A percentile compares a stretch with the other conserved stretches of the same genome.
Evolutionary conservation across 2,113 vertebrate species (phyloP).

Genomic region (Paradisaea rubra): DNA sequence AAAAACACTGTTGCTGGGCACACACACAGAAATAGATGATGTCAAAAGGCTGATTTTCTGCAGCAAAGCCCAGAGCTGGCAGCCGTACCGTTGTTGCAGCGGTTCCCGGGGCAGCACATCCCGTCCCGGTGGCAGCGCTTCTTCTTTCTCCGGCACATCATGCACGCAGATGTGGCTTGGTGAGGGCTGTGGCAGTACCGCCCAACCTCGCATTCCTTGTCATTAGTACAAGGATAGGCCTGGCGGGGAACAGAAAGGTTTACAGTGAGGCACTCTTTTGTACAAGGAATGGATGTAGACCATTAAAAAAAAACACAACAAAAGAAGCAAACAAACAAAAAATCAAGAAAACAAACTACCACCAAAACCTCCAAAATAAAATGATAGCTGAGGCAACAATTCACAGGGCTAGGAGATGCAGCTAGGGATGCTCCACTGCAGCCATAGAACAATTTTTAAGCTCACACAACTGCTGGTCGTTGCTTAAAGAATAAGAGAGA

Average conservation of each 20-base stretch:
- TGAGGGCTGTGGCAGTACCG: conserved; percentile 93
- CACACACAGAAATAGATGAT: neutral
- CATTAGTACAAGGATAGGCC: conserved; percentile 88
- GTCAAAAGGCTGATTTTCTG: neutral
- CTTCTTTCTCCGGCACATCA: conserved; percentile 88
- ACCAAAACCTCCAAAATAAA: neutral
- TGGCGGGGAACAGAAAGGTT: conserved; percentile 15
- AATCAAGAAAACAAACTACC: rapidly evolving
- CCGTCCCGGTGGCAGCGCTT: conserved; percentile 90
- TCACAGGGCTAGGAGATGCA: neutral
- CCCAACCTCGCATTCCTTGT: conserved; percentile 89
- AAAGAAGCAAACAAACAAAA: neutral
- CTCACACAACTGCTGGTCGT: neutral
- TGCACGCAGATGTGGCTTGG: conserved; percentile 81
- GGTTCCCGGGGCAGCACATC: conserved; percentile 94
- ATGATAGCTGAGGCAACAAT: rapidly evolving
- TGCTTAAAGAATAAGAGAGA: neutral
- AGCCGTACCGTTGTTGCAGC: conserved; percentile 87
- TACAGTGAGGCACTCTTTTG: neutral
- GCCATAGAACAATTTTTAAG: neutral
- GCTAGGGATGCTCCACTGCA: neutral
- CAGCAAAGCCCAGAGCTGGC: neutral
- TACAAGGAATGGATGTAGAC: neutral
- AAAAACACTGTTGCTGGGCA: neutral
- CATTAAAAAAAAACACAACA: neutral